Evolutionary conservation across 1,140 invertebrate species (phyloP).

Genomic region (Lutraria rhynchaena): DNA sequence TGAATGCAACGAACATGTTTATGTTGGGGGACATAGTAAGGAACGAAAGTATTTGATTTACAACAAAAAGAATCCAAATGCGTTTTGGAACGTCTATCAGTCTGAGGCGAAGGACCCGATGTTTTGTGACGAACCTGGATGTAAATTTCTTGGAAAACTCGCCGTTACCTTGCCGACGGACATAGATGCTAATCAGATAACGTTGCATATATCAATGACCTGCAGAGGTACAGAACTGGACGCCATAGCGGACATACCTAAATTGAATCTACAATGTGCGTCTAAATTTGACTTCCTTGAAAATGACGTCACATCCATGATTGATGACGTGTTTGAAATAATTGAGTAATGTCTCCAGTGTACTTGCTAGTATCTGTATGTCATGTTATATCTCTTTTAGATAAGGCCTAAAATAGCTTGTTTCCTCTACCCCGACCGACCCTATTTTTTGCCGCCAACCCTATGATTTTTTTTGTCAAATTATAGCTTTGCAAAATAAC

Average conservation of each 20-base stretch:
- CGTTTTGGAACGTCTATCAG: conserved; percentile 48
- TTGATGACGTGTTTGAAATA: too few species aligned
- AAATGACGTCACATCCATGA: neutral
- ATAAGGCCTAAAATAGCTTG: too few species aligned
- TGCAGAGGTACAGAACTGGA: conserved; percentile 52
- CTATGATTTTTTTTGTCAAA: too few species aligned
- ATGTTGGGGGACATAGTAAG: conserved; percentile 17
- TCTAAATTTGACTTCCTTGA: conserved; percentile 35
- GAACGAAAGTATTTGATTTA: conserved; percentile 1
- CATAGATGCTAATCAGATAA: conserved; percentile 2
- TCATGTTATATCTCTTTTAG: too few species aligned
- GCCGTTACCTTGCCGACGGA: conserved; percentile 17
- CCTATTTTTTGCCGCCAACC: too few species aligned
- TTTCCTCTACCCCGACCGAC: too few species aligned
- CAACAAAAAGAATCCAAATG: conserved; percentile 6
- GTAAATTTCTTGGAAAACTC: conserved; percentile 29
- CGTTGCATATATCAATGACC: conserved; percentile 33
- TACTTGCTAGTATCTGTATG: too few species aligned
- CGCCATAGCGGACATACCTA: conserved; percentile 7
- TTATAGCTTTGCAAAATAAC: too few species aligned
- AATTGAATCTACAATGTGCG: conserved; percentile 22
- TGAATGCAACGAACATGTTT: conserved; percentile 9
- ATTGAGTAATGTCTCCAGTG: too few species aligned
- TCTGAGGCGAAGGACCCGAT: conserved; percentile 10
- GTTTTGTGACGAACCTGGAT: conserved; percentile 38